Base-by-base conservation (phyloP, 1,140 invertebrate species). In the Diachasmimorpha longicaudata region DNA sequence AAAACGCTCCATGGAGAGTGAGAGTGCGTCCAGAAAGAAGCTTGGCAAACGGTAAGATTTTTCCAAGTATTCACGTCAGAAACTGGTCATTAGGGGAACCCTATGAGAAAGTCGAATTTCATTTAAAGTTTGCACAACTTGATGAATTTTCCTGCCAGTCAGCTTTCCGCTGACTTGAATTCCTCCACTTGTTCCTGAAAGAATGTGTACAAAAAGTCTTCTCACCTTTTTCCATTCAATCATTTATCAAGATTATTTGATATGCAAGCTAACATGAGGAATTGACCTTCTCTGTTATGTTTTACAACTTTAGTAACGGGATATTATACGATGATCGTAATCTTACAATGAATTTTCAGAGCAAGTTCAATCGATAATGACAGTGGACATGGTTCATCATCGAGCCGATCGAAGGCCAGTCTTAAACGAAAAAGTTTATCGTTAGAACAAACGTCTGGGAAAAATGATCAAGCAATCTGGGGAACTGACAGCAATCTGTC, bases 401-500 rank as follows among this genome's bases (percentile, higher is more conserved):
- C 89, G 31, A 88, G 86, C 31, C 82, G 89, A n/a, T 85, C 81
- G 3, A 91, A 91, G 81, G 91, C 91, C 74, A 91, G 90, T 82
- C 85, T 95, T 13, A 91, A 93, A 78, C 90, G 93, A 70, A 95
- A 94, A 82, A 93, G 93, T 86, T 84, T 95, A 19, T 95, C 94
- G 16, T 85, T 95, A 44, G 94, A 95, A 86, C 94, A 95, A 83
- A 94, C 92, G 14, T 89, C 90, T 69, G 88, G 89, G 79, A 91
- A 90, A 71, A 91, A 91, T 78, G 91, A 92, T 78, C 91, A 92
- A 85, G 79, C 80, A 6, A 87, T 88, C 74, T 88, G 88, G 83
- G 92, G 92, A 19, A 94, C 94, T 68, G 93, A 94, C 77, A 94
- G 94, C 76, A 96, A 95, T 81, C 91, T 95, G 48, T 94, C 93